A percentile compares a stretch with the other conserved stretches of the same genome.
Evolutionary conservation across 2,797 vertebrate genomes (phyloP).

Genomic region (Gastrophryne carolinensis): DNA sequence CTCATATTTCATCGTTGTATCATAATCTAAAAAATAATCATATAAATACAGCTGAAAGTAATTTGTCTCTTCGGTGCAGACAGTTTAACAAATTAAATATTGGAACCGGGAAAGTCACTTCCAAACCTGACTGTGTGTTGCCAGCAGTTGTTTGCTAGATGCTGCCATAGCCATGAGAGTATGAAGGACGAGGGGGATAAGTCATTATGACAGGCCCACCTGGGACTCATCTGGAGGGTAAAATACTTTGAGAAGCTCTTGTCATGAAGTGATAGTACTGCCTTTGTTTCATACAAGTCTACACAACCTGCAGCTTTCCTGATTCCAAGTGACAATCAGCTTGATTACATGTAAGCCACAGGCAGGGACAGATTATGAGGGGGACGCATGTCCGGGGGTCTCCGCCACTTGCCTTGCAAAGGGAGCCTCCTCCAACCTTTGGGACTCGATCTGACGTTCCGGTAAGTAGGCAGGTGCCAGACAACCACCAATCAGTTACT

Average conservation of each 20-base stretch:
- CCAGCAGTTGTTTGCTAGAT: background rate
- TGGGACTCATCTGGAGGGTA: slow-evolving; percentile 30
- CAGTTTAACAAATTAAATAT: no score
- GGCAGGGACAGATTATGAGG: no score
- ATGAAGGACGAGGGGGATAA: slow-evolving; percentile 26
- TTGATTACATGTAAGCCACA: no score
- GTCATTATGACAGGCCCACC: slow-evolving; percentile 39
- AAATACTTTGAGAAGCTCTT: slow-evolving; percentile 18
- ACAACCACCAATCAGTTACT: no score
- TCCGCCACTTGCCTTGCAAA: no score
- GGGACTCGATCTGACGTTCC: no score
- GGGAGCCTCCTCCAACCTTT: no score
- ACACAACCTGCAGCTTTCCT: slow-evolving; percentile 6
- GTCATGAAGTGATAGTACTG: slow-evolving; percentile 16
- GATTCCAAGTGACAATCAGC: no score
- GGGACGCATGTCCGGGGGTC: no score
- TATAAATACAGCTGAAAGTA: background rate
- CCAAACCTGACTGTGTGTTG: background rate
- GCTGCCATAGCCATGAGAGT: background rate
- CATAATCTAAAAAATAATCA: background rate
- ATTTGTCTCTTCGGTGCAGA: background rate
- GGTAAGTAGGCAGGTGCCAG: no score
- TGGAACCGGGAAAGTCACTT: background rate
- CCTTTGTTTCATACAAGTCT: slow-evolving; percentile 6
- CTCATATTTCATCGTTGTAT: no score